Evolutionary conservation across 1,140 invertebrate species (phyloP).

Genomic region (Portunus trituberculatus): DNA sequence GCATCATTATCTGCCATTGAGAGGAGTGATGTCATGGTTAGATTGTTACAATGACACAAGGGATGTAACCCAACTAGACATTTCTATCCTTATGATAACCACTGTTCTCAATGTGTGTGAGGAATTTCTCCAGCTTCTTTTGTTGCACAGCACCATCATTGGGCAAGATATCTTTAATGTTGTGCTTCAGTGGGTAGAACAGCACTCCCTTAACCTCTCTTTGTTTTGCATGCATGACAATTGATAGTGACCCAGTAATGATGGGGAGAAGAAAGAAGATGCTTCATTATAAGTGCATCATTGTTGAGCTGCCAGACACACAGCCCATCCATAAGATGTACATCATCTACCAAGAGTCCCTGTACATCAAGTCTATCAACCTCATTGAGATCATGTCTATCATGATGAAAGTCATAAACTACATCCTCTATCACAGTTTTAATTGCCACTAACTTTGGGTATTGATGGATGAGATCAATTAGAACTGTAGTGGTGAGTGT

Average conservation of each 20-base stretch:
- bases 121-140: slow-evolving; percentile 35
- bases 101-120: background rate
- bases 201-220: slow-evolving; percentile 22
- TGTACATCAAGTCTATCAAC: slow-evolving; percentile 43
- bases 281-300: slow-evolving; percentile 28
- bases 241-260: background rate
- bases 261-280: slow-evolving; percentile 24
- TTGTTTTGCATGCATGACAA: background rate
- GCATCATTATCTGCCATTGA: background rate
- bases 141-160: background rate
- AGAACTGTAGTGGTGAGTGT: slow-evolving; percentile 49
- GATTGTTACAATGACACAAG: slow-evolving; percentile 14
- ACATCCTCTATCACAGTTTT: slow-evolving; percentile 45
- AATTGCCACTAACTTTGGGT: slow-evolving; percentile 33
- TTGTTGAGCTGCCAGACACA: slow-evolving; percentile 33
- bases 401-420: slow-evolving; percentile 35
- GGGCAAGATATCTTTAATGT: slow-evolving; percentile 39
- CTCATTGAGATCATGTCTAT: background rate
- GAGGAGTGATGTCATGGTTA: background rate
- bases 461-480: slow-evolving; percentile 43
- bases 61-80: slow-evolving; percentile 25
- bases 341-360: slow-evolving; percentile 50
- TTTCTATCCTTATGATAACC: slow-evolving; percentile 17
- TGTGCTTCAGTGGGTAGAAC: background rate
- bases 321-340: background rate